Percentiles rank a stretch among this genome's conserved stretches.
phyloP scores from a whole-genome alignment of 2,113 vertebrate species.

The Syngnathus floridae region DNA sequence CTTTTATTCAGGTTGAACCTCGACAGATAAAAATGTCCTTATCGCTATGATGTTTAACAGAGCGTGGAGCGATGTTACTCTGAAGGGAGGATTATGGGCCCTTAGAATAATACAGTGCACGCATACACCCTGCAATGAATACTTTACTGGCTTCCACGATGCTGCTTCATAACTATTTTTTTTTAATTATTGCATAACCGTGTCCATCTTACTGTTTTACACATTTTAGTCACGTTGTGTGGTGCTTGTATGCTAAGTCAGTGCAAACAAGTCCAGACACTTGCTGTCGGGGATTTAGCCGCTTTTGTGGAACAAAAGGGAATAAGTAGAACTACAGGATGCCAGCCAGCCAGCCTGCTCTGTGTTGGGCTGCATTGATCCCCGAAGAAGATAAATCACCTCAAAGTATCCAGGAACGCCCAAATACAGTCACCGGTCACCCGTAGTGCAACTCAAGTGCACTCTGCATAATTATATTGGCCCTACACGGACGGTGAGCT shows the following conservation, averaged over 20 bases:
- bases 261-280: background rate
- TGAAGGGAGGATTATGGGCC: conserved; percentile 15
- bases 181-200: background rate
- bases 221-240: background rate
- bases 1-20: conserved; percentile 4
- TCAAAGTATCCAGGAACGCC: conserved; percentile 8
- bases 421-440: conserved; percentile 2
- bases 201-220: background rate
- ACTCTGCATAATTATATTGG: conserved; percentile 31
- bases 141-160: background rate
- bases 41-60: conserved; percentile 15
- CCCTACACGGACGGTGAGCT: conserved; percentile 27
- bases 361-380: conserved; percentile 15
- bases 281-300: background rate
- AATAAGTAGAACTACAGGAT: conserved; percentile 17
- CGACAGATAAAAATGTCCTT: conserved; percentile 1
- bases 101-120: conserved; percentile 7
- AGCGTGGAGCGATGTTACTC: conserved; percentile 8
- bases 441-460: conserved; percentile 20
- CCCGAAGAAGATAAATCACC: conserved; percentile 33
- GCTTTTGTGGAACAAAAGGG: conserved; percentile 6
- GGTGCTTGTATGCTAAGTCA: background rate
- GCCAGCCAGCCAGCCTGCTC: conserved; percentile 5
- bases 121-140: background rate
- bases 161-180: conserved; percentile 1